Evolutionary conservation across 2,888 invertebrate species (phyloP).

Genomic region (Troides aeacus): DNA sequence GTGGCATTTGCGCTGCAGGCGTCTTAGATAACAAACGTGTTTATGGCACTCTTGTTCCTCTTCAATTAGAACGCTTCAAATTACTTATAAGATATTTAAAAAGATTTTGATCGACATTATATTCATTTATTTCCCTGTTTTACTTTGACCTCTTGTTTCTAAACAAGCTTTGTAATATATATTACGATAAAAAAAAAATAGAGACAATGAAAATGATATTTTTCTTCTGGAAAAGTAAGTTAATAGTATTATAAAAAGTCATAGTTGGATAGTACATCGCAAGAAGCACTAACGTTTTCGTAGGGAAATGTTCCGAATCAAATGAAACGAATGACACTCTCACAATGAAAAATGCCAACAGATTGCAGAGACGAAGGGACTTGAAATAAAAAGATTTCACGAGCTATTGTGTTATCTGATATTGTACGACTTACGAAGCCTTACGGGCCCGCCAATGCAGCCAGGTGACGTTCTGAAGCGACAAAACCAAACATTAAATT

Average conservation of each 20-base stretch:
- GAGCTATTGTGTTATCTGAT: slow-evolving; percentile 74
- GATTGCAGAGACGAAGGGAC: slow-evolving; percentile 44
- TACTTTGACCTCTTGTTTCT: not conserved
- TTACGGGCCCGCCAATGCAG: slow-evolving; percentile 61
- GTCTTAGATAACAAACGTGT: slow-evolving; percentile 47
- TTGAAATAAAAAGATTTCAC: slow-evolving; percentile 69
- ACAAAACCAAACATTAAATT: slow-evolving; percentile 48
- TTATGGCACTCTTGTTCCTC: slow-evolving; percentile 63
- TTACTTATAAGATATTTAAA: slow-evolving; percentile 25
- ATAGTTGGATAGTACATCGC: not conserved
- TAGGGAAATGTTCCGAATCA: slow-evolving; percentile 10
- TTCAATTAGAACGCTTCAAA: slow-evolving; percentile 64
- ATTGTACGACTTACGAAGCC: slow-evolving; percentile 78
- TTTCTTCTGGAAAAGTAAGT: no score
- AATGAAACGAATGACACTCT: slow-evolving; percentile 26
- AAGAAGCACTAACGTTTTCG: not conserved
- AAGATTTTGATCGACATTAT: not conserved
- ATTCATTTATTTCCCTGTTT: not conserved
- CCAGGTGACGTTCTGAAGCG: slow-evolving; percentile 69
- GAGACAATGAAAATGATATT: no score
- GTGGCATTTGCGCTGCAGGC: slow-evolving; percentile 54
- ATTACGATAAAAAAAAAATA: not conserved
- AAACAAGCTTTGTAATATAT: no score
- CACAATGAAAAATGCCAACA: slow-evolving; percentile 33
- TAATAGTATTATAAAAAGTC: not conserved